A percentile compares a stretch with the other conserved stretches of the same genome.
phyloP scores from a whole-genome alignment of 2,113 vertebrate genomes.

The Brevimyrus niger region DNA sequence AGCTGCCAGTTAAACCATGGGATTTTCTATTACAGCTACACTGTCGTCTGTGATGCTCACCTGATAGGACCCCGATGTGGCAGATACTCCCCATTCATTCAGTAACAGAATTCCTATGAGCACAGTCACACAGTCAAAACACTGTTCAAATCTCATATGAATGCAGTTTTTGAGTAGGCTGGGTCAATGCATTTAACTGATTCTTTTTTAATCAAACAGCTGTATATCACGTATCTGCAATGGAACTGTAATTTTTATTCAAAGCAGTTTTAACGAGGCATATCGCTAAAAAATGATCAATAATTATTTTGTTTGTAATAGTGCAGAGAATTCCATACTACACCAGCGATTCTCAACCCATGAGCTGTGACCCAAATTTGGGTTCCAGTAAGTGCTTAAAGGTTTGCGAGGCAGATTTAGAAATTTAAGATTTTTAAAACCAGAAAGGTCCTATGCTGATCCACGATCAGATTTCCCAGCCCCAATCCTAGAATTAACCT shows the following conservation, averaged over 20 bases:
- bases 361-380: too few species aligned
- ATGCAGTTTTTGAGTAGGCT: neutral
- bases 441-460: too few species aligned
- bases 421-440: too few species aligned
- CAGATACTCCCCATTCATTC: slow-evolving; percentile 46
- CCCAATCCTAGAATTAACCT: too few species aligned
- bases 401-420: too few species aligned
- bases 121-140: neutral
- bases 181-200: neutral
- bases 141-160: neutral
- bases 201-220: neutral
- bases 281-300: neutral
- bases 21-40: slow-evolving; percentile 59
- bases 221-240: neutral
- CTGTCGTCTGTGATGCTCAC: slow-evolving; percentile 49
- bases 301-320: neutral
- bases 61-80: slow-evolving; percentile 59
- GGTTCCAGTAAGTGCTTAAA: too few species aligned
- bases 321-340: neutral
- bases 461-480: too few species aligned
- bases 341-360: neutral
- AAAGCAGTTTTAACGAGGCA: neutral
- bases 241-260: neutral
- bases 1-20: slow-evolving; percentile 58
- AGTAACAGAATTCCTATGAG: neutral